Conservation (phyloP, 2,888 invertebrate genomes). For the Graphium colonna region DNA sequence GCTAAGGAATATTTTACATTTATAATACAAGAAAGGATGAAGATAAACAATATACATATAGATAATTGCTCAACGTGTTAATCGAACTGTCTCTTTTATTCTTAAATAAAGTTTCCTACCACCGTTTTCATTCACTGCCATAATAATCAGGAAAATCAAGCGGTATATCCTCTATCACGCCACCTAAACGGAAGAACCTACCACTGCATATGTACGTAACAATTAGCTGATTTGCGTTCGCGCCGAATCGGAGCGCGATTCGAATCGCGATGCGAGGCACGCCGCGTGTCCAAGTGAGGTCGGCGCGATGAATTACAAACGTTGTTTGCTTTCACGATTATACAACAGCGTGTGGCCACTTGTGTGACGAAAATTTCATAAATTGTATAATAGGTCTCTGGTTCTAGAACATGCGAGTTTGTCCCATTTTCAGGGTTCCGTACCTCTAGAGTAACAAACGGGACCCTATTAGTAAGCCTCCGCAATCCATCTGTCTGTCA, state of each 20-base stretch:
- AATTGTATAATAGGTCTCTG: slow-evolving; percentile 9
- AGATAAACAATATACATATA: no score
- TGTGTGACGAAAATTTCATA: slow-evolving; percentile 12
- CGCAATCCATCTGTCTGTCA: no score
- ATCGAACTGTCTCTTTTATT: no score
- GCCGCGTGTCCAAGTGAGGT: slow-evolving; percentile 42
- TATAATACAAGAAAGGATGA: no score
- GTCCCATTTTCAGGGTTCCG: no score
- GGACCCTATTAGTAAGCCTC: no score
- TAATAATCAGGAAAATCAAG: no score
- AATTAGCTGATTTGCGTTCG: slow-evolving; percentile 10
- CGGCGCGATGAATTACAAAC: slow-evolving; percentile 66
- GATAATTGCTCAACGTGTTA: no score
- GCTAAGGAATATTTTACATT: no score
- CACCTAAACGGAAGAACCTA: slow-evolving; percentile 40
- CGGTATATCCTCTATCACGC: slow-evolving; percentile 28
- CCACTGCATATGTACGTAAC: not conserved
- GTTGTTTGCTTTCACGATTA: slow-evolving; percentile 65
- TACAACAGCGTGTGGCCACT: slow-evolving; percentile 38
- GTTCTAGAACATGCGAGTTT: not conserved
- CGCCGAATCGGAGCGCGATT: slow-evolving; percentile 17
- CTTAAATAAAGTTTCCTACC: no score
- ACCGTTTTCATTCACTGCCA: no score
- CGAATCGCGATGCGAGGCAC: slow-evolving; percentile 48
- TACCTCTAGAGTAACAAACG: no score